Conservation (phyloP, 2,888 invertebrate genomes). For the Diarsia rubi region DNA sequence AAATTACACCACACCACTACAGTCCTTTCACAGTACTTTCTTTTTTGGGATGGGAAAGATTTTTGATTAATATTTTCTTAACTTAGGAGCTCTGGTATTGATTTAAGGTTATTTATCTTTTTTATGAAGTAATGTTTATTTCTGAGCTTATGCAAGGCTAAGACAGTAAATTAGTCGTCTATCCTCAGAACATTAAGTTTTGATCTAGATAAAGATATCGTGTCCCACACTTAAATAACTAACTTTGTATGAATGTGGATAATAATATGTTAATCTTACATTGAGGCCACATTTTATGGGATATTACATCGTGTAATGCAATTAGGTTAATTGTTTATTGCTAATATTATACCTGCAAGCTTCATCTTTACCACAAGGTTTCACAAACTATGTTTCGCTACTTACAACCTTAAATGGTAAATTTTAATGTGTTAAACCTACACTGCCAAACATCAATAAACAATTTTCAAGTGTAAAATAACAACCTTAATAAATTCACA, state of each 20-base stretch:
- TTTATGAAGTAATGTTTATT: neutral
- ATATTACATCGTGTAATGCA: constrained; percentile 43
- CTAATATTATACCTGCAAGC: constrained; percentile 35
- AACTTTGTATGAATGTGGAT: constrained; percentile 9
- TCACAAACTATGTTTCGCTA: constrained; percentile 29
- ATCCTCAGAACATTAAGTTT: constrained; percentile 23
- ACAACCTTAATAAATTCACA: constrained; percentile 12
- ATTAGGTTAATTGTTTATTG: constrained; percentile 65
- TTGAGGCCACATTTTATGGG: constrained; percentile 50
- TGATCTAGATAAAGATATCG: constrained; percentile 42
- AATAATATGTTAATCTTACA: constrained; percentile 52
- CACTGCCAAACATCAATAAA: neutral
- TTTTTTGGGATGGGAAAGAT: too few species aligned
- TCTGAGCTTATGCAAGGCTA: neutral
- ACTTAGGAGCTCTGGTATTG: neutral
- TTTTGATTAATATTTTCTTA: neutral
- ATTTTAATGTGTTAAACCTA: constrained; percentile 11
- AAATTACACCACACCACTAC: too few species aligned
- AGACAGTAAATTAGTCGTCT: neutral
- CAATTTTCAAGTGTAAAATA: constrained; percentile 4
- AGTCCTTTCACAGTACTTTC: too few species aligned
- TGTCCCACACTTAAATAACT: constrained; percentile 1
- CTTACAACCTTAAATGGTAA: constrained; percentile 14
- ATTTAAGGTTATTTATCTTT: neutral
- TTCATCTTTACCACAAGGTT: constrained; percentile 46